phyloP scores from a whole-genome alignment of 2,113 vertebrate species.

The Pteruthius melanotis region DNA sequence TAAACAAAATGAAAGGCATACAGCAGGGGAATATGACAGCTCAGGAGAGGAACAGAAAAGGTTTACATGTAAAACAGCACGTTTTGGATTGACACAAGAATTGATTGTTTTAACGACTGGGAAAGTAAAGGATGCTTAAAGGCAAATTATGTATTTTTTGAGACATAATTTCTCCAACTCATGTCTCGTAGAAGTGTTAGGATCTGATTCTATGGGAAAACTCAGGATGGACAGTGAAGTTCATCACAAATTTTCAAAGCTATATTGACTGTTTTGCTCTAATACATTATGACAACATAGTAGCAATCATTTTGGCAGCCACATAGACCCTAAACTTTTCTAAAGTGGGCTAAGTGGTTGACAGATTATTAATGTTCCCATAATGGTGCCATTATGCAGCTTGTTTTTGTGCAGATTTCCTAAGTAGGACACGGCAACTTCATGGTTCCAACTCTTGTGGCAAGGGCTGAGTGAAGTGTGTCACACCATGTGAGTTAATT shows the following conservation, averaged over 20 bases:
- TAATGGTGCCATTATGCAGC: neutral
- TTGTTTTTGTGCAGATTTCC: neutral
- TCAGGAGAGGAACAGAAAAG: neutral
- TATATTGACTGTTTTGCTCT: neutral
- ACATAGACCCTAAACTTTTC: neutral
- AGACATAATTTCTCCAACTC: neutral
- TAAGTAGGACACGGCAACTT: neutral
- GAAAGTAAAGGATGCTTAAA: neutral
- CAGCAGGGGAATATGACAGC: neutral
- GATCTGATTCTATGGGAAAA: neutral
- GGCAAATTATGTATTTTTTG: neutral
- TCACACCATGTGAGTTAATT: constrained; percentile 13
- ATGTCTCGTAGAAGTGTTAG: neutral
- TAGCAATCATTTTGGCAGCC: neutral
- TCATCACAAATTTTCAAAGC: neutral
- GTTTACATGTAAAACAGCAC: neutral
- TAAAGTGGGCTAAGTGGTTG: neutral
- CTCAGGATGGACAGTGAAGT: neutral
- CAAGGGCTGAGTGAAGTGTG: constrained; percentile 5
- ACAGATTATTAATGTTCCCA: neutral
- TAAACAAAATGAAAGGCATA: neutral
- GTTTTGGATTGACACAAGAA: neutral
- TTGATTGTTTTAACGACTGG: constrained; percentile 17
- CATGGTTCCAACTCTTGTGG: neutral
- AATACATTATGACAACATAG: neutral